A percentile compares a stretch with the other conserved stretches of the same genome.
These are phyloP conservation scores for Orius insidiosus DNA, from an alignment of 1,140 invertebrate genomes.

Conservation along the genomic window DNA sequence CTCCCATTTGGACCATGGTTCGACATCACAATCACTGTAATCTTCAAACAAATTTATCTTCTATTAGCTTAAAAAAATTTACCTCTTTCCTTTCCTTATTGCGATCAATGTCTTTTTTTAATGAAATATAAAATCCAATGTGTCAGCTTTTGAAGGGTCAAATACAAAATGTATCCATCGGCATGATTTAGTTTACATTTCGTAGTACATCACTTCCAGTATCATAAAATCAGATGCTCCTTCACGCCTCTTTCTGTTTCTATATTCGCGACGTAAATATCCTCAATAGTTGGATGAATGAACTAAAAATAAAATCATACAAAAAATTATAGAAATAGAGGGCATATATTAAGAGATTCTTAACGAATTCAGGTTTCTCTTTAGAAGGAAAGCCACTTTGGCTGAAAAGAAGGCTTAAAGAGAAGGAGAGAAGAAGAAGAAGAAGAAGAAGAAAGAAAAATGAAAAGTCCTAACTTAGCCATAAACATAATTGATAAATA, in stretches of 20 bases:
- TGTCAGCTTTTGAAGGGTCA: slow-evolving; percentile 67
- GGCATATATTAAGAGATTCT: too few species aligned
- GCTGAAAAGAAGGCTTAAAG: too few species aligned
- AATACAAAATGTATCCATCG: slow-evolving; percentile 87
- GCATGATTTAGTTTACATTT: slow-evolving; percentile 36
- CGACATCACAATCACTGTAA: slow-evolving; percentile 57
- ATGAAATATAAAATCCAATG: slow-evolving; percentile 73
- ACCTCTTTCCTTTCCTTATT: slow-evolving; percentile 92
- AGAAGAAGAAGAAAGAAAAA: too few species aligned
- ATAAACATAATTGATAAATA: too few species aligned
- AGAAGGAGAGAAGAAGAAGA: too few species aligned
- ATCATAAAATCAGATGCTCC: slow-evolving; percentile 88
- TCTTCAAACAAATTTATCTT: too few species aligned
- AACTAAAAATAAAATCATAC: slow-evolving; percentile 32
- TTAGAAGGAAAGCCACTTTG: too few species aligned
- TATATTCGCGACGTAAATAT: slow-evolving; percentile 84
- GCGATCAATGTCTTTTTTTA: slow-evolving; percentile 88
- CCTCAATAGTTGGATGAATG: slow-evolving; percentile 76
- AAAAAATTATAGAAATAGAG: too few species aligned
- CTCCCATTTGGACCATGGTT: slow-evolving; percentile 37
- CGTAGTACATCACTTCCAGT: slow-evolving; percentile 46
- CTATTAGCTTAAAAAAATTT: too few species aligned
- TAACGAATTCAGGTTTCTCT: too few species aligned
- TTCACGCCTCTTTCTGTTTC: slow-evolving; percentile 77
- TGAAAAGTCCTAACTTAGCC: too few species aligned